phyloP scores from a whole-genome alignment of 2,113 vertebrate species.

The Alouatta palliata region DNA sequence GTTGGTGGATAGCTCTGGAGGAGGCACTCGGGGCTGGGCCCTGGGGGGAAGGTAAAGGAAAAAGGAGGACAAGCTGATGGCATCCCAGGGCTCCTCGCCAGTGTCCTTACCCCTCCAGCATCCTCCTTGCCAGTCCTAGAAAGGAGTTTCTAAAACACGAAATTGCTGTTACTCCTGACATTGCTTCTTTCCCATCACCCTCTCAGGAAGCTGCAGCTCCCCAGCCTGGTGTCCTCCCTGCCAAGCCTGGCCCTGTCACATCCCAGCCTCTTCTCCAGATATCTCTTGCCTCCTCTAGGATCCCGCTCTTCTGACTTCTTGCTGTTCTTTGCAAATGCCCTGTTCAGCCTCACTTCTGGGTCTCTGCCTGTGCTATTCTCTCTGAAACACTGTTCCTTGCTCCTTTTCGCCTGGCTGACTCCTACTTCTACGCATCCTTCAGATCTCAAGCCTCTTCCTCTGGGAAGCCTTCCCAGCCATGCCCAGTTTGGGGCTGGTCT shows the following conservation, averaged over 20 bases:
- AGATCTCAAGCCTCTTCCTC: conserved; percentile 1
- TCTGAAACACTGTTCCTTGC: background rate
- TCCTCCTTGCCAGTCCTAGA: background rate
- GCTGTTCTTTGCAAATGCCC: background rate
- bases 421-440: background rate
- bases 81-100: background rate
- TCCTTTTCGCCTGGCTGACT: background rate
- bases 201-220: background rate
- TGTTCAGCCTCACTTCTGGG: background rate
- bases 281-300: background rate
- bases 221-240: background rate
- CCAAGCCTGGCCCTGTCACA: background rate
- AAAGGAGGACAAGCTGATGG: background rate
- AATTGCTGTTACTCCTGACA: background rate
- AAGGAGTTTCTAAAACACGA: background rate
- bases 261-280: background rate
- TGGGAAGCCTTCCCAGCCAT: background rate
- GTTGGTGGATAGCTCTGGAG: background rate
- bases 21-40: background rate
- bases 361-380: background rate
- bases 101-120: background rate
- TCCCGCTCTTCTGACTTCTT: background rate
- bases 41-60: background rate
- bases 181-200: background rate
- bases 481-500: background rate